Base-by-base conservation (phyloP, 2,888 invertebrate genomes). In the Metacarcinus magister region DNA sequence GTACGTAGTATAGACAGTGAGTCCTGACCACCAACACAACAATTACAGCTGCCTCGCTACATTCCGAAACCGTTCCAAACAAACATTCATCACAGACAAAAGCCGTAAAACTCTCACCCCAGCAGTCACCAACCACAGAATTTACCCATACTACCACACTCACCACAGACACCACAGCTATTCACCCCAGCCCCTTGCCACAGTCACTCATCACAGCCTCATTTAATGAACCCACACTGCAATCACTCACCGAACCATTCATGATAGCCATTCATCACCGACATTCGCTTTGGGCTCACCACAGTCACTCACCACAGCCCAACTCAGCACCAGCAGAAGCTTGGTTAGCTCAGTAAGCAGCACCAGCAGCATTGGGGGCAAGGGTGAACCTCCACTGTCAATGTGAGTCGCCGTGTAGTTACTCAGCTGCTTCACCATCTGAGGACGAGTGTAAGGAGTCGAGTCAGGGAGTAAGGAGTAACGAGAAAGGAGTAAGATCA, bases 391-490 rank as follows among this genome's bases (percentile, higher is more conserved):
- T 3, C 87, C 95, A 39, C 60, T 39, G 75, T 94, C 67, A 8
- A 43, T 44, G 54, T 28, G 39, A 0, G 94, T 54, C 44, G 95
- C 54, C 23, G 54, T 82, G 43, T 87, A 96, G 91, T 96, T 96
- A 46, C 89, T 96, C 75, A 96, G 43, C 39, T 96, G 96, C n/a
- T 96, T 96, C 89, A 87, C 82, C 16, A 67, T 96, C 96, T 96
- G 93, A n/a, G 39, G 67, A 19, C n/a, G 23, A 67, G 67, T 23
- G 39, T 0, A 10, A 13, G 16, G 2, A 10, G 87, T 16, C 10
- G 87, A n/a, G 16, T 0, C 0, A 16, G 0, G 0, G 19, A 19
- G 87, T 87, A 16, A 8, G 16, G 10, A 39, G 3, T 32, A 87
- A 16, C 23, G 19, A 28, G 28, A 28, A 23, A 23, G 23, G 28